Evolutionary conservation across 2,888 invertebrate genomes (phyloP).

Genomic region (Xanthia togata): DNA sequence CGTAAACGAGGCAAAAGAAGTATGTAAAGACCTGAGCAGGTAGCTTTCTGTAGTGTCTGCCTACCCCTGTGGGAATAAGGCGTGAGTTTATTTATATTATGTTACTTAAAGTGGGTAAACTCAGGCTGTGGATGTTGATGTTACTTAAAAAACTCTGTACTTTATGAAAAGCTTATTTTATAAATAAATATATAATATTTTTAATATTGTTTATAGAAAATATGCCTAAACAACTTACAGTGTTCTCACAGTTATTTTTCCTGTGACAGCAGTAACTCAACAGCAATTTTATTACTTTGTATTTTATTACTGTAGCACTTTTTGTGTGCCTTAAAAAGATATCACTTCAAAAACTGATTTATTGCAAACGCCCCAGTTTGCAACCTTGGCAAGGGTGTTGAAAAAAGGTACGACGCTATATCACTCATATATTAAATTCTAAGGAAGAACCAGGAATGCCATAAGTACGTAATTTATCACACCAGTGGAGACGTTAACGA

Average conservation of each 20-base stretch:
- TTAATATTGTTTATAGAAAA: neutral
- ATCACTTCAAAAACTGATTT: neutral
- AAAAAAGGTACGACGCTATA: neutral
- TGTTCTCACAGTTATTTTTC: neutral
- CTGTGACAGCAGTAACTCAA: neutral
- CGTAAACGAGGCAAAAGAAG: too few species aligned
- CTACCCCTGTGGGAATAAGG: too few species aligned
- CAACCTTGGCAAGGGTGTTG: neutral
- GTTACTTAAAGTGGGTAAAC: too few species aligned
- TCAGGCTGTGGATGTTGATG: too few species aligned
- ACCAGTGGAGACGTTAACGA: slow-evolving; percentile 19
- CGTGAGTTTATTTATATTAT: too few species aligned
- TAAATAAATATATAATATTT: too few species aligned
- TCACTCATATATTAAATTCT: slow-evolving; percentile 42
- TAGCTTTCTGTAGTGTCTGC: too few species aligned
- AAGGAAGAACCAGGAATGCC: slow-evolving; percentile 2
- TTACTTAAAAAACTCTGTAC: neutral
- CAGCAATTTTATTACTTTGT: neutral
- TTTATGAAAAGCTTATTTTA: neutral
- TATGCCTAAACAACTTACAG: neutral
- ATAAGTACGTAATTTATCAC: slow-evolving; percentile 39
- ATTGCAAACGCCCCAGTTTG: neutral
- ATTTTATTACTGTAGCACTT: neutral
- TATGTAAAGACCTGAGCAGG: too few species aligned
- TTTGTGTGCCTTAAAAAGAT: neutral